A percentile compares a stretch with the other conserved stretches of the same genome.
phyloP scores from a whole-genome alignment of 2,888 invertebrate species.

The Scelioninae gen. 2 region DNA sequence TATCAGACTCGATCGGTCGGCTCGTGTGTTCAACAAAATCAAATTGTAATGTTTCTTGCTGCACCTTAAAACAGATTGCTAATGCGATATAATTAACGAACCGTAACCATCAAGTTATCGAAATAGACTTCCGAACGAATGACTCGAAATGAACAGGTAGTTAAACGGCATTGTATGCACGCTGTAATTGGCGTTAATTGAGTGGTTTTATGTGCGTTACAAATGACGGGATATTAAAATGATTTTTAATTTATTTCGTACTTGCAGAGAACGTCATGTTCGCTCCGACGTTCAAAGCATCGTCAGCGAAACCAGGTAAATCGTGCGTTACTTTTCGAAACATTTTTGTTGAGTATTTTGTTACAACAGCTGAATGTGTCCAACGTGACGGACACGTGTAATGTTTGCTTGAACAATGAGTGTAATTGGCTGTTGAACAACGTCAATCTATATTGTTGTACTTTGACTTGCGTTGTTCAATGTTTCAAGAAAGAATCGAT shows the following conservation, averaged over 20 bases:
- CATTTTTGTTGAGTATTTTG: conserved; percentile 43
- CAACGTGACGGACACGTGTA: conserved; percentile 53
- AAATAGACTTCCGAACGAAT: conserved; percentile 2
- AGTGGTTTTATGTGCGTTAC: conserved; percentile 17
- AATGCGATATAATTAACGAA: no score
- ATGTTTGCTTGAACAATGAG: conserved; percentile 43
- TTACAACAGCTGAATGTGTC: conserved; percentile 43
- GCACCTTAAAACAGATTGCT: no score
- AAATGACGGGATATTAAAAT: conserved; percentile 21
- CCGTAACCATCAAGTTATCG: not conserved
- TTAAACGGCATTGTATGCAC: conserved; percentile 8
- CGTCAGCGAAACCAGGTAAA: conserved; percentile 84
- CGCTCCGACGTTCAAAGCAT: conserved; percentile 89
- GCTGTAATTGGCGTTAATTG: conserved; percentile 25
- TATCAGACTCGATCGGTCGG: no score
- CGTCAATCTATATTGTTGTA: conserved; percentile 26
- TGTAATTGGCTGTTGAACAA: conserved; percentile 40
- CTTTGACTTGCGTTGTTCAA: no score
- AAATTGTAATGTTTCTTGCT: no score
- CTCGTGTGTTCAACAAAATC: no score
- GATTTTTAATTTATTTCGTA: conserved; percentile 62
- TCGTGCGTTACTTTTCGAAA: conserved; percentile 55
- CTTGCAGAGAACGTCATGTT: conserved; percentile 84
- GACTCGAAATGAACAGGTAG: conserved; percentile 1
- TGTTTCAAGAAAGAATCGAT: no score